Base-by-base conservation (phyloP, 2,888 invertebrate genomes). In the Silvanus unidentatus region DNA sequence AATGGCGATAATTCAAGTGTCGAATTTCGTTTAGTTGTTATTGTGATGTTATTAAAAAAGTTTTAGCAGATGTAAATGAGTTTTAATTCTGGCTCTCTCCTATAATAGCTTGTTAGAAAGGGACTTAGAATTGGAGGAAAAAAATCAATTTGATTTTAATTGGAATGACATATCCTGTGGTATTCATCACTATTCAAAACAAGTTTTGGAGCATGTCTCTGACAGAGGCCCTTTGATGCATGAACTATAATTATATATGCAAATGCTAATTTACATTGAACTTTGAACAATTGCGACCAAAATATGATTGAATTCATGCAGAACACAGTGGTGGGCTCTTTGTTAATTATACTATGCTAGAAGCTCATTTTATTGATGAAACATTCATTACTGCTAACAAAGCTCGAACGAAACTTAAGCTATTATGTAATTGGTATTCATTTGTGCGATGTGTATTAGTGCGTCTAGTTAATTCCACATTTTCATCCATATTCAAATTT, bases 251-350 rank as follows among this genome's bases (percentile, higher is more conserved):
- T 70, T 70, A 69, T 68, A 55, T 69, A 70, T 70, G 69, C 57
- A 68, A 69, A 70, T 68, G 61, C 57, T 59, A 58, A 68, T 66
- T 69, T 68, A 59, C 67, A 64, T 63, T 65, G 66, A 68, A 69
- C 69, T 69, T 69, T 68, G 69, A 69, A 68, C 68, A 65, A 67
- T 66, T 63, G 57, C 54, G 49, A 48, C 45, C 42, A 54, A 58
- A 60, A 65, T 64, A 62, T 62, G 53, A 61, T 60, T 61, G 53
- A 53, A 52, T 56, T 58, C 58, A 53, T 53, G 55, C 54, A 49
- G 52, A 54, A 55, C 48, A 22, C 22, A 42, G 44, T 48, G 55
- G 54, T 54, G 58, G 60, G 22, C 22, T 59, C 65, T 68, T 68
- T 65, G 66, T 62, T 68, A 66, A 68, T 68, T 66, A 68, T 62